These are phyloP conservation scores for Taeniopygia guttata DNA, from an alignment of 2,797 vertebrate genomes.

Conservation along the genomic window DNA sequence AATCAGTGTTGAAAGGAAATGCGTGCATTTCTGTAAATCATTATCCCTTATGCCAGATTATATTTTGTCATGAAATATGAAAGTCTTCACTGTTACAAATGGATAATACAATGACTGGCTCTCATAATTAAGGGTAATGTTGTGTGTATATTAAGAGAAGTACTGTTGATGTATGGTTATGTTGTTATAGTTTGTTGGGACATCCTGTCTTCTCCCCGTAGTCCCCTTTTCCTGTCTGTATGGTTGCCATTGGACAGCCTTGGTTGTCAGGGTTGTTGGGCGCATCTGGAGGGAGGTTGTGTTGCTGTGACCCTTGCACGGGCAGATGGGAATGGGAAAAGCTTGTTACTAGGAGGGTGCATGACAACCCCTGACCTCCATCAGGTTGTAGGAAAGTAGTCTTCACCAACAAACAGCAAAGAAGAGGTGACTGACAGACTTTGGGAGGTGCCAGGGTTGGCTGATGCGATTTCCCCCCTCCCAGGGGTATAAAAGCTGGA, in stretches of 20 bases:
- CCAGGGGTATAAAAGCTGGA: neutral
- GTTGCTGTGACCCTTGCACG: neutral
- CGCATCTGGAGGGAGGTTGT: neutral
- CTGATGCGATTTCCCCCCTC: neutral
- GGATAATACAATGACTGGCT: neutral
- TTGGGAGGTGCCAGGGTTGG: neutral
- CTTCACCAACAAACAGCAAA: neutral
- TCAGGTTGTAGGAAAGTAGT: neutral
- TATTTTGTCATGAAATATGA: neutral
- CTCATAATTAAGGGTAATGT: neutral
- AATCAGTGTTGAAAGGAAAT: neutral
- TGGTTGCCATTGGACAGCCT: neutral
- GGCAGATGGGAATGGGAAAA: neutral
- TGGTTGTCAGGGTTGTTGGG: too few species aligned
- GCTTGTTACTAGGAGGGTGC: neutral
- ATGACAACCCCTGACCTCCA: neutral
- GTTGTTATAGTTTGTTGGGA: neutral
- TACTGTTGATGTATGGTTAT: neutral
- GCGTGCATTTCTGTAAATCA: accelerated
- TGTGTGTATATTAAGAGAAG: neutral
- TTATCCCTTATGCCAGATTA: neutral
- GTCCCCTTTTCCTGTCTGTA: neutral
- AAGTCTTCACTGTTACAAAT: neutral
- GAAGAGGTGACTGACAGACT: neutral
- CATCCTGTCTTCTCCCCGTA: neutral